Percentiles rank a stretch among this genome's conserved stretches.
phyloP scores from a whole-genome alignment of 2,797 vertebrate genomes.

The Melanotaenia maccullochi region DNA sequence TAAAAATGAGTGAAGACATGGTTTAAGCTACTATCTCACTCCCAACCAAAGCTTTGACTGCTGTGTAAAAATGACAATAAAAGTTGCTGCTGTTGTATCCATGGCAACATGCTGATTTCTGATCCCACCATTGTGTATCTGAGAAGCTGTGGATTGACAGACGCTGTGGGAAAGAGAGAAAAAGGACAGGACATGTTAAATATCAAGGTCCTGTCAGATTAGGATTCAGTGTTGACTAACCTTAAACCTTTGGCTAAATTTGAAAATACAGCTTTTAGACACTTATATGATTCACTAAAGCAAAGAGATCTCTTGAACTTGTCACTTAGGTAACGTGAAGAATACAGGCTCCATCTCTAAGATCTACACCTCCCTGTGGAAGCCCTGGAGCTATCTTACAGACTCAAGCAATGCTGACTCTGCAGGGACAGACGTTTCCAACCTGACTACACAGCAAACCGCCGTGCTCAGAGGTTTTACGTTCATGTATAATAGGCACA shows the following conservation, averaged over 20 bases:
- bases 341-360: conserved; percentile 64
- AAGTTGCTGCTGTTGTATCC: conserved; percentile 61
- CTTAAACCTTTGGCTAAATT: conserved; percentile 10
- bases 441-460: conserved; percentile 52
- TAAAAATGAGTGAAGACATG: background rate
- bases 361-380: conserved; percentile 80
- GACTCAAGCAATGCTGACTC: conserved; percentile 56
- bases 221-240: conserved; percentile 17
- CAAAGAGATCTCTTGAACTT: conserved; percentile 22
- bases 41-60: conserved; percentile 22
- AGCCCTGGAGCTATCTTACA: conserved; percentile 81
- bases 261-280: conserved; percentile 19
- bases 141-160: conserved; percentile 57
- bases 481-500: conserved; percentile 29
- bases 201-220: conserved; percentile 24
- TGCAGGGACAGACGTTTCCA: conserved; percentile 44
- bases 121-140: conserved; percentile 33
- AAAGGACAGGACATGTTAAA: conserved; percentile 25
- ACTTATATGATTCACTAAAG: conserved; percentile 5
- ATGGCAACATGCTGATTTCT: conserved; percentile 65
- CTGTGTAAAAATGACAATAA: conserved; percentile 48
- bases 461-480: conserved; percentile 60
- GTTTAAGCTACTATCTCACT: conserved; percentile 18
- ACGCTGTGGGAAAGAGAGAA: conserved; percentile 17
- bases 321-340: conserved; percentile 69